phyloP scores from a whole-genome alignment of 2,113 vertebrate species.

The Mobula birostris region DNA sequence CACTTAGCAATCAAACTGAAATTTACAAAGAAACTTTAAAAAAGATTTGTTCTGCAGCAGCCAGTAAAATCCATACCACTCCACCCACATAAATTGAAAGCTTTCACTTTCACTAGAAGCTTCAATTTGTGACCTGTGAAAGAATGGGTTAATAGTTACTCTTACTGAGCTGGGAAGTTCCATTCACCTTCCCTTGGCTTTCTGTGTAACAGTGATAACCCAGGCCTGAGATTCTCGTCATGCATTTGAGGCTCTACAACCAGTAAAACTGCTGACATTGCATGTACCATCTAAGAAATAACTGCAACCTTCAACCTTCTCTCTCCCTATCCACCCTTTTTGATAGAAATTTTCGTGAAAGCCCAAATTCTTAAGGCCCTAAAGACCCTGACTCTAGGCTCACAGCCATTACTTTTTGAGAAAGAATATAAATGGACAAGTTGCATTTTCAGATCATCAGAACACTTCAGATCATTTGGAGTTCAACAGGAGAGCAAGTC shows the following conservation, averaged over 20 bases:
- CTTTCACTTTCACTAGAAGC: not conserved
- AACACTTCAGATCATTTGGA: too few relatives aligned
- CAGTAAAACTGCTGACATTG: not conserved
- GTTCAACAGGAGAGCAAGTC: not conserved
- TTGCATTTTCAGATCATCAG: not conserved
- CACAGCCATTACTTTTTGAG: not conserved
- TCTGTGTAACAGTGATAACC: not conserved
- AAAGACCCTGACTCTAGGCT: not conserved
- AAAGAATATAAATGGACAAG: not conserved
- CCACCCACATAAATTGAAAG: not conserved
- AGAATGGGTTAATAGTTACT: not conserved
- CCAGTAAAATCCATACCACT: too few relatives aligned
- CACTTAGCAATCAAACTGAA: not conserved
- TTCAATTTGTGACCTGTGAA: not conserved
- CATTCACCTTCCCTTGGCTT: not conserved
- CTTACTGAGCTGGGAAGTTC: not conserved
- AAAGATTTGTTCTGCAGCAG: not conserved
- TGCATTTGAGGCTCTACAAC: not conserved
- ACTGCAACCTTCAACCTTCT: not conserved
- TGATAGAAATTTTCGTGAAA: not conserved
- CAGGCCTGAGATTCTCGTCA: not conserved
- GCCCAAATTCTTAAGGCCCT: too few relatives aligned
- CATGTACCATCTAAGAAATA: not conserved
- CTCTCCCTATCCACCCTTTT: not conserved
- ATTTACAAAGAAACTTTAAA: too few relatives aligned